Conservation (phyloP, 2,797 vertebrate species). For the Myotis daubentonii region DNA sequence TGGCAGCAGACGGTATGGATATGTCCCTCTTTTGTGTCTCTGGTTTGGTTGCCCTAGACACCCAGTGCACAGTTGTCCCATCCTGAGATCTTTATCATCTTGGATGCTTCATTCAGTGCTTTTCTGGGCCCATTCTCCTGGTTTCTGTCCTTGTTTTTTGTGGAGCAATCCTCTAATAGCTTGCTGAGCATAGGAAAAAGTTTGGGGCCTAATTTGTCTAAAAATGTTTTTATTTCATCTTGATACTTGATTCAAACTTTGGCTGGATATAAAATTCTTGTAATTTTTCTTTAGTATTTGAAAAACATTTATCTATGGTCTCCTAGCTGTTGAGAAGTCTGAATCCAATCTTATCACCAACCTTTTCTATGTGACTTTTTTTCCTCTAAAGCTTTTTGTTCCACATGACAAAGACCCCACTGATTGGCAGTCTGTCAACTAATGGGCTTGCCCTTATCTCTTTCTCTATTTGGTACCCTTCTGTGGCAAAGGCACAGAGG, state of each 20-base stretch:
- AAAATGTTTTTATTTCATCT: background rate
- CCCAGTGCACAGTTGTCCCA: background rate
- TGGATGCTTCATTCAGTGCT: background rate
- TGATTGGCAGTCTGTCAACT: background rate
- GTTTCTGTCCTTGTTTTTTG: background rate
- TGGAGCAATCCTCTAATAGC: background rate
- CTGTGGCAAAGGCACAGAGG: background rate
- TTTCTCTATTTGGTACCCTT: background rate
- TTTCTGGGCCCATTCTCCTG: background rate
- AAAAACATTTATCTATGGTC: background rate
- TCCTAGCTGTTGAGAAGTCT: background rate
- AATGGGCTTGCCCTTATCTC: background rate
- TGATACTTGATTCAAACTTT: background rate
- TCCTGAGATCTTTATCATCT: background rate
- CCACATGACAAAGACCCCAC: background rate
- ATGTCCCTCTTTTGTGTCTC: background rate
- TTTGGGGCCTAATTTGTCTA: background rate
- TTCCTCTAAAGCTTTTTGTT: background rate
- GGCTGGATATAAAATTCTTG: background rate
- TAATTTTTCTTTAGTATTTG: background rate
- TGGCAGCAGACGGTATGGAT: background rate
- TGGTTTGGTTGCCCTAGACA: background rate
- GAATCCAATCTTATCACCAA: background rate
- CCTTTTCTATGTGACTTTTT: background rate
- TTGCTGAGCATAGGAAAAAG: background rate